Base-by-base conservation (phyloP, 2,113 vertebrate genomes). In the Amia ocellicauda region DNA sequence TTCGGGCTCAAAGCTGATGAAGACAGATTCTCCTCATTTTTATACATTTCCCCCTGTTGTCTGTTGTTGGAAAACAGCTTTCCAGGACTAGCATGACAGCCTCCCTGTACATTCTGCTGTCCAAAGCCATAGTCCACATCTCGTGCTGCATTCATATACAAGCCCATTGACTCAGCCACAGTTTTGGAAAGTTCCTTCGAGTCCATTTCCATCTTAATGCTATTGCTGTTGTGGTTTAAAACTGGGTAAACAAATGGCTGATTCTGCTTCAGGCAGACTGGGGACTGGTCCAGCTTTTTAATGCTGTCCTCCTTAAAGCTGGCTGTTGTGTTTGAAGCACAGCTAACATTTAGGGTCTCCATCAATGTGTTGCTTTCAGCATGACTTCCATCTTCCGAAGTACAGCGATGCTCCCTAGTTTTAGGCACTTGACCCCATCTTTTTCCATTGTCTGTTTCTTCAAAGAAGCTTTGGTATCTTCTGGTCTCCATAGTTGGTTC, bases 121-220 rank as follows among this genome's bases (percentile, higher is more conserved):
- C 91, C 88, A 0, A 92, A 96, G 66, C 88, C 71, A 62, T 91
- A 98, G 72, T 98, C 97, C 0, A 91, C 89, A 9, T 98, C 94
- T 73, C 96, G 87, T 68, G 91, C 88, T 0, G 94, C 95, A 74
- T 99, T 94, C 97, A 99, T 99, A 68, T 99, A 99, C 17, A 99
- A 86, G 67, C 94, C 97, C 97, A 99, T 99, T 61, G 97, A 99
- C 80, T 99, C 97, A 0, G 96, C 97, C 67, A 98, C 97, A 0
- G 96, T 90, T 42, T 93, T 94, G 20, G 97, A 96, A 67, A 99
- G 95, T 79, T 98, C 97, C 81, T 98, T 98, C 1, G 97, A 94
- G 77, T 97, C 97, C 0, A 90, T 86, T 78, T 98, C 94, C 62
- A 83, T 77, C 79, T 87, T 90, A 57, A 80, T 79, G 68, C 74